Evolutionary conservation across 2,113 vertebrate genomes (phyloP).

Genomic region (Corythornis madagascariensis): DNA sequence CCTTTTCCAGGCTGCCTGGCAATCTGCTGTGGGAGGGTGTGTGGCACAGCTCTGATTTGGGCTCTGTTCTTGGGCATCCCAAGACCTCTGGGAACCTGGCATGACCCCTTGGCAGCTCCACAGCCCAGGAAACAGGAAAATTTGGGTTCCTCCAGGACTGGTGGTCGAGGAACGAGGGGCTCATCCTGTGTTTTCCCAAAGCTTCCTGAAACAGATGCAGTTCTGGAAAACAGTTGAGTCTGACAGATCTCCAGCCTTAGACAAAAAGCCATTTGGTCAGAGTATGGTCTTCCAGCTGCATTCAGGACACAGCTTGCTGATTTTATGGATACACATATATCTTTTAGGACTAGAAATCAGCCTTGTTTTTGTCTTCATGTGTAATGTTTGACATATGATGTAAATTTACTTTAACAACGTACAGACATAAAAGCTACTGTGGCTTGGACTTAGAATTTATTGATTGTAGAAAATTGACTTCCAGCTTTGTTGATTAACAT

Average conservation of each 20-base stretch:
- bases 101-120: neutral
- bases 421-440: slow-evolving; percentile 68
- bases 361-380: slow-evolving; percentile 60
- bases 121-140: neutral
- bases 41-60: neutral
- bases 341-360: slow-evolving; percentile 56
- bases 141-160: neutral
- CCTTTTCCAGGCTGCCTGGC: neutral
- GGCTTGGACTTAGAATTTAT: slow-evolving; percentile 52
- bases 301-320: slow-evolving; percentile 63
- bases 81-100: neutral
- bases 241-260: slow-evolving; percentile 20
- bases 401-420: slow-evolving; percentile 70
- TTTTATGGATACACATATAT: slow-evolving; percentile 63
- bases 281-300: slow-evolving; percentile 59
- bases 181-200: neutral
- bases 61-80: neutral
- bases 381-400: slow-evolving; percentile 73
- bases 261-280: slow-evolving; percentile 58
- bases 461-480: slow-evolving; percentile 56
- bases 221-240: slow-evolving; percentile 40
- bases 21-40: neutral
- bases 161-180: neutral
- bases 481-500: slow-evolving; percentile 42
- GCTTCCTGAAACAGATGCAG: slow-evolving; percentile 42